Conservation (phyloP, 1,140 invertebrate species). For the Archivesica marissinica region DNA sequence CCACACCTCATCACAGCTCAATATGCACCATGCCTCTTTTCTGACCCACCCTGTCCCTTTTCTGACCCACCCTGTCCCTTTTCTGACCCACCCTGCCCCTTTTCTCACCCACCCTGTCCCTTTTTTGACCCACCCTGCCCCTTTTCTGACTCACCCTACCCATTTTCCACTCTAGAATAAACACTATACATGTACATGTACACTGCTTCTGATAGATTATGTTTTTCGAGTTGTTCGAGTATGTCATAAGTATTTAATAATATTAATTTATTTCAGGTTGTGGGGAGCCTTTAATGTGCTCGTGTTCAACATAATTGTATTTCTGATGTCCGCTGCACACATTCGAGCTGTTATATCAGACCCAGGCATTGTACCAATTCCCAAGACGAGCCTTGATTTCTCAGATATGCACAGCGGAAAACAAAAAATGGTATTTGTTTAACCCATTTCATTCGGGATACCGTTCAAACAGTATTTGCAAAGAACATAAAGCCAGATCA, state of each 20-base stretch:
- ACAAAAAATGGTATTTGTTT: slow-evolving; percentile 53
- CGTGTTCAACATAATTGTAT: slow-evolving; percentile 91
- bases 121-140: neutral
- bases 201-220: neutral
- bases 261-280: slow-evolving; percentile 87
- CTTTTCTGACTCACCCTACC: neutral
- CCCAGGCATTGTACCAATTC: slow-evolving; percentile 94
- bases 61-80: too few relatives aligned
- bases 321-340: slow-evolving; percentile 91
- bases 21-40: too few relatives aligned
- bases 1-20: too few relatives aligned
- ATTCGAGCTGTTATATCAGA: slow-evolving; percentile 94
- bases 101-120: neutral
- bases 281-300: slow-evolving; percentile 94
- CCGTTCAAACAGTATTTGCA: too few relatives aligned
- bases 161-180: neutral
- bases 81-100: too few relatives aligned
- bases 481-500: too few relatives aligned
- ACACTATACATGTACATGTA: neutral
- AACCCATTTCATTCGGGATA: too few relatives aligned
- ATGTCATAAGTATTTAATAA: neutral
- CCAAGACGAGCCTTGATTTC: slow-evolving; percentile 92
- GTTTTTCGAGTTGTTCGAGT: slow-evolving; percentile 41
- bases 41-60: too few relatives aligned
- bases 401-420: slow-evolving; percentile 91